phyloP scores from a whole-genome alignment of 2,888 invertebrate species.

The Oscheius sp. region DNA sequence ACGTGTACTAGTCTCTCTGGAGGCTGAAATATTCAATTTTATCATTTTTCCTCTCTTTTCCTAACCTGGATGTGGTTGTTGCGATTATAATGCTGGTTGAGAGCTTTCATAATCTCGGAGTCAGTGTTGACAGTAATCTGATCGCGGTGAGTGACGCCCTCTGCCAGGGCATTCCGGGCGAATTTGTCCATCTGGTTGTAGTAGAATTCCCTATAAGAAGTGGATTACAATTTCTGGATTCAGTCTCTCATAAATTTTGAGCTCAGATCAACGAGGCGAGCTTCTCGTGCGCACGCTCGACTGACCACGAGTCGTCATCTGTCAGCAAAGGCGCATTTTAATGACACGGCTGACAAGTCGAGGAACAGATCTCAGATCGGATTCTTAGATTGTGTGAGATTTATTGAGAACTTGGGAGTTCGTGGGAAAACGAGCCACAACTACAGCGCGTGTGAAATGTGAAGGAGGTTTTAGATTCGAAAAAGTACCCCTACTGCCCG shows the following conservation, averaged over 20 bases:
- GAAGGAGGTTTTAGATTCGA: not conserved
- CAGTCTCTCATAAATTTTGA: slow-evolving; percentile 22
- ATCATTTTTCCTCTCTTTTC: not conserved
- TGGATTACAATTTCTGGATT: not conserved
- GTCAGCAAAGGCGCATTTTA: slow-evolving; percentile 34
- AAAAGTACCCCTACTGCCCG: not conserved
- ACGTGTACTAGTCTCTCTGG: slow-evolving; percentile 96
- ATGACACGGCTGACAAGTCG: slow-evolving; percentile 16
- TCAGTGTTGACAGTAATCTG: slow-evolving; percentile 88
- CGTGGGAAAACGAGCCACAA: not conserved
- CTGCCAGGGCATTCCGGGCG: slow-evolving; percentile 95
- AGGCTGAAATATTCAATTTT: slow-evolving; percentile 80
- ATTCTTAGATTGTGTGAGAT: not conserved
- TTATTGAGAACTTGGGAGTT: not conserved
- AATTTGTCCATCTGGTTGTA: slow-evolving; percentile 99
- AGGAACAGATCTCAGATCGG: slow-evolving; percentile 20
- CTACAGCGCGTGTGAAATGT: not conserved
- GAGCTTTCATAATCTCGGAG: slow-evolving; percentile 95
- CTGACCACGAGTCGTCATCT: slow-evolving; percentile 30
- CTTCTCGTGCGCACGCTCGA: slow-evolving; percentile 10
- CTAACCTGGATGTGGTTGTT: slow-evolving; percentile 92
- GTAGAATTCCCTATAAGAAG: slow-evolving; percentile 89
- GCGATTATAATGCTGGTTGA: slow-evolving; percentile 98
- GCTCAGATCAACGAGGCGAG: slow-evolving; percentile 23
- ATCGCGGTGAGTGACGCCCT: slow-evolving; percentile 91